A percentile compares a stretch with the other conserved stretches of the same genome.
Evolutionary conservation across 2,113 vertebrate species (phyloP).

Genomic region (Natator depressus): DNA sequence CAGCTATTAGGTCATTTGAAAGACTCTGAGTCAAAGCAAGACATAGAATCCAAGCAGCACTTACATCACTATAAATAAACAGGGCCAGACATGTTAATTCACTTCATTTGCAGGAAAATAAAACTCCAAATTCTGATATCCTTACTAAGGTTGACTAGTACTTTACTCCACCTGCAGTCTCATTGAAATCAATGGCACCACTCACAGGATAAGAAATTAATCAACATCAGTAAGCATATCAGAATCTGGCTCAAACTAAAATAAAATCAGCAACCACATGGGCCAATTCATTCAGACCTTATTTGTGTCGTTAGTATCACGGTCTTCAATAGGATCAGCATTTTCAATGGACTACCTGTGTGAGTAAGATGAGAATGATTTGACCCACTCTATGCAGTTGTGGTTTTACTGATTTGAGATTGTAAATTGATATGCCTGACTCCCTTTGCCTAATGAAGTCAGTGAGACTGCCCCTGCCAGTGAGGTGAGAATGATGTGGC

Average conservation of each 20-base stretch:
- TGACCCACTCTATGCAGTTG: not conserved
- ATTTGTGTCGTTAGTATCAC: not conserved
- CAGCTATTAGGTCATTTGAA: not conserved
- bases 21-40: not conserved
- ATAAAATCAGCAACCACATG: not conserved
- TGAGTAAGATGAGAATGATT: not conserved
- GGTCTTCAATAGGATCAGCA: not conserved
- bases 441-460: not conserved
- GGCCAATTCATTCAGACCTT: constrained; percentile 3
- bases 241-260: not conserved
- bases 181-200: not conserved
- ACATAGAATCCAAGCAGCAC: not conserved
- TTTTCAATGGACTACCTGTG: not conserved
- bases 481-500: not conserved
- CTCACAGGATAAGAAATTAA: not conserved
- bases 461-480: not conserved
- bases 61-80: not conserved
- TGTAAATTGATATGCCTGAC: not conserved
- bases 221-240: not conserved
- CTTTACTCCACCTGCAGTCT: not conserved
- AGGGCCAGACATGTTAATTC: not conserved
- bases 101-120: not conserved
- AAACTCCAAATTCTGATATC: not conserved
- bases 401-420: not conserved
- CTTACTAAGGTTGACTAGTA: not conserved